These are phyloP conservation scores for Xanthostigma xanthostigma DNA, from an alignment of 2,888 invertebrate species.

Conservation along the genomic window DNA sequence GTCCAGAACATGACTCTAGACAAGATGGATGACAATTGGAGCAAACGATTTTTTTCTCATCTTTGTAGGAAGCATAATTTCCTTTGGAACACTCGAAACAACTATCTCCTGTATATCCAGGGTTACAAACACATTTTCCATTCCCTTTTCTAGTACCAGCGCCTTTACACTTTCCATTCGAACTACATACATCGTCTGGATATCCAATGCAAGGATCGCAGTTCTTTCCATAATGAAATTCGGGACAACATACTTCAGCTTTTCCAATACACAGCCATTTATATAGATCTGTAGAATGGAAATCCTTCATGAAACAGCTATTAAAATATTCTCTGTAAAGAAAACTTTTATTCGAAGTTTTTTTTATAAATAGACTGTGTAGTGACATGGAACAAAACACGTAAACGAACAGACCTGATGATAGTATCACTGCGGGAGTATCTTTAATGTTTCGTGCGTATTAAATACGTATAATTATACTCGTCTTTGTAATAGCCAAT, in stretches of 20 bases:
- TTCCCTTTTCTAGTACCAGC: conserved; percentile 86
- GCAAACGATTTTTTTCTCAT: conserved; percentile 59
- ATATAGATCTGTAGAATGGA: conserved; percentile 34
- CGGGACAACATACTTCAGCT: conserved; percentile 68
- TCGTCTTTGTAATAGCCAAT: no score
- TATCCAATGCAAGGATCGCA: conserved; percentile 69
- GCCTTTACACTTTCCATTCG: conserved; percentile 69
- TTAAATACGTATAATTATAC: no score
- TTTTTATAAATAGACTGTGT: no score
- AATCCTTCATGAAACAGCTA: no score
- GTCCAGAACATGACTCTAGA: conserved; percentile 57
- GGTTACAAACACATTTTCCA: conserved; percentile 76
- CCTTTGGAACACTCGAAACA: conserved; percentile 68
- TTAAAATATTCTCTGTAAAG: no score
- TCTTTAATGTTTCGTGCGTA: no score
- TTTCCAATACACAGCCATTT: conserved; percentile 67
- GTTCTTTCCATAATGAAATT: conserved; percentile 64
- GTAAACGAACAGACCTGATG: no score
- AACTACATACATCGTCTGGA: conserved; percentile 58
- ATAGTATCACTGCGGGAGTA: no score
- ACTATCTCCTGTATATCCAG: conserved; percentile 60
- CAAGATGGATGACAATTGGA: conserved; percentile 70
- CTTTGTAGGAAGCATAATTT: conserved; percentile 58
- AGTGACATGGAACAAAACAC: no score
- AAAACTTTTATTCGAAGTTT: no score